These are phyloP conservation scores for Hypotaenidia philippensis DNA, from an alignment of 2,797 vertebrate genomes.

Conservation along the genomic window DNA sequence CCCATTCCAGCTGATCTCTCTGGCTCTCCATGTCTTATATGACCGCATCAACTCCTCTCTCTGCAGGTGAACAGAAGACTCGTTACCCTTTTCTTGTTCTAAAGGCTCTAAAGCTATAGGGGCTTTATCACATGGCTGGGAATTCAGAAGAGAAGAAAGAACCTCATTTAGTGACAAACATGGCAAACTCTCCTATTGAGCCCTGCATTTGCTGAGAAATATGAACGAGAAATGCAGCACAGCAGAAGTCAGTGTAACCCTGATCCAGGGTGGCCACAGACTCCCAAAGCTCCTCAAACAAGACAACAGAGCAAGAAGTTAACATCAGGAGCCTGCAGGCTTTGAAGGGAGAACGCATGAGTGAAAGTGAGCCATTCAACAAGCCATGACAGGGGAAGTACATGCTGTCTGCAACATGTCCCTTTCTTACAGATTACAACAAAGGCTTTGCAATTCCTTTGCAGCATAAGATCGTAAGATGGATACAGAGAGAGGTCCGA, in stretches of 20 bases:
- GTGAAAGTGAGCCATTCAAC: background rate
- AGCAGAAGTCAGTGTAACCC: background rate
- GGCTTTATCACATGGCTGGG: constrained; percentile 25
- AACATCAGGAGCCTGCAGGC: background rate
- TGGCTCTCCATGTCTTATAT: constrained; percentile 42
- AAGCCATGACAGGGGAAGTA: background rate
- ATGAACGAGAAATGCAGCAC: background rate
- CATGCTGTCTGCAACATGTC: rapidly evolving
- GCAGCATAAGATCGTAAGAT: background rate
- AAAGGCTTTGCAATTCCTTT: background rate
- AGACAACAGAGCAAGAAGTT: background rate
- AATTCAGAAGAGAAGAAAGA: constrained; percentile 44
- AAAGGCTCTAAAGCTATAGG: constrained; percentile 54
- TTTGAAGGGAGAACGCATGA: background rate
- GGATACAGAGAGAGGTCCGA: background rate
- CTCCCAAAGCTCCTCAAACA: background rate
- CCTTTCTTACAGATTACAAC: background rate
- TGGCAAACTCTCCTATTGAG: background rate
- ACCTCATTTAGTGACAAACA: constrained; percentile 33
- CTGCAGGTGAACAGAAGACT: constrained; percentile 68
- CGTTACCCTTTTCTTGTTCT: constrained; percentile 57
- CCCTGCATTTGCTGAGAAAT: background rate
- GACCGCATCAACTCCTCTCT: constrained; percentile 21
- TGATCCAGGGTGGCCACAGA: background rate
- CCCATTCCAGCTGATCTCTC: constrained; percentile 63